These are phyloP conservation scores for Myzus persicae DNA, from an alignment of 1,140 invertebrate genomes.

Conservation along the genomic window DNA sequence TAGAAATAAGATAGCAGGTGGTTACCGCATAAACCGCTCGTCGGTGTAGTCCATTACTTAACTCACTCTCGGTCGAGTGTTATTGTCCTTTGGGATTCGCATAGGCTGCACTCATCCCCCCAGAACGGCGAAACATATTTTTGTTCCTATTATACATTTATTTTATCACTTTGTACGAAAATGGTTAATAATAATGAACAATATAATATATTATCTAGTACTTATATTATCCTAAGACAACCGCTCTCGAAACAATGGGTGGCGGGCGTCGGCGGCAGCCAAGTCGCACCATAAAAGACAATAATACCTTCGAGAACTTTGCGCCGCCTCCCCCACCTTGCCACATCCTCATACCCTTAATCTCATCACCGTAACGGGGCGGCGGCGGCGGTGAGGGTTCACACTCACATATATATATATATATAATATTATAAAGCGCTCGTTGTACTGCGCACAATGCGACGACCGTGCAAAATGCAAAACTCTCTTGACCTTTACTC, in stretches of 20 bases:
- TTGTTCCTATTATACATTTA: neutral
- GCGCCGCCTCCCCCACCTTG: too few relatives aligned
- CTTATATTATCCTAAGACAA: neutral
- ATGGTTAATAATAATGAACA: neutral
- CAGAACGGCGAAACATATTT: neutral
- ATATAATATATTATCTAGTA: neutral
- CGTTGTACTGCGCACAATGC: neutral
- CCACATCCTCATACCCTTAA: neutral
- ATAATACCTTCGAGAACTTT: neutral
- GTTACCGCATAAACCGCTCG: neutral
- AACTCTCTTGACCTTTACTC: slow-evolving; percentile 16
- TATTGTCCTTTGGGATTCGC: neutral
- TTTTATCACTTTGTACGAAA: neutral
- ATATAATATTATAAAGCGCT: neutral
- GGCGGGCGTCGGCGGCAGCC: neutral
- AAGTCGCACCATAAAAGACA: neutral
- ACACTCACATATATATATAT: too few relatives aligned
- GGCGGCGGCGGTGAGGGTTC: neutral
- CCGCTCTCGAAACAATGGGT: neutral
- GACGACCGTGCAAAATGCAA: slow-evolving; percentile 21
- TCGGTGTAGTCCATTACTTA: neutral
- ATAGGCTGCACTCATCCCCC: neutral
- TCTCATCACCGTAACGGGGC: neutral
- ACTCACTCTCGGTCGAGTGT: neutral
- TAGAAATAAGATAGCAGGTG: too few relatives aligned